These are phyloP conservation scores for Cossypha heuglini DNA, from an alignment of 2,797 vertebrate genomes.

Conservation along the genomic window DNA sequence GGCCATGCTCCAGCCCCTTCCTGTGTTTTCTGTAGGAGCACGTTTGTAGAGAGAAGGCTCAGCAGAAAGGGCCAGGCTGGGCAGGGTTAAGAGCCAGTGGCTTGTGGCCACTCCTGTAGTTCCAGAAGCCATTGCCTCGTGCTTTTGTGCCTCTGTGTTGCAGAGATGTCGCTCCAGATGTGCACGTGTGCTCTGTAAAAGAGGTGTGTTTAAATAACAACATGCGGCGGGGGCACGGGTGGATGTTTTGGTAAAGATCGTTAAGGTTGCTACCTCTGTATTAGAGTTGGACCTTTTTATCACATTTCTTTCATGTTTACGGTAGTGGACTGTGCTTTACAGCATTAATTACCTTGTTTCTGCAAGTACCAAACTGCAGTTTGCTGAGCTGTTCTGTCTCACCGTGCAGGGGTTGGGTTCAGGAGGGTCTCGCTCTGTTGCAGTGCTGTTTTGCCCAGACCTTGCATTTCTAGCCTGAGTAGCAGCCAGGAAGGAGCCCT, in stretches of 20 bases:
- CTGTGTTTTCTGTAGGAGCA: background rate
- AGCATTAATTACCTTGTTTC: background rate
- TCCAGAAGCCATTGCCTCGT: background rate
- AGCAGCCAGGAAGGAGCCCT: background rate
- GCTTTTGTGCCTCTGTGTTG: background rate
- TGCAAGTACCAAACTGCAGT: background rate
- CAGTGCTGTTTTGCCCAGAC: background rate
- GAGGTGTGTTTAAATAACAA: background rate
- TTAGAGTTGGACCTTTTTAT: background rate
- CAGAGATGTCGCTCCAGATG: background rate
- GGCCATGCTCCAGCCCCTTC: background rate
- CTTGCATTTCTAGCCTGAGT: background rate
- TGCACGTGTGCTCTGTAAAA: background rate
- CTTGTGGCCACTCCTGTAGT: background rate
- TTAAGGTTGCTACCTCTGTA: background rate
- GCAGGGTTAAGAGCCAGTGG: background rate
- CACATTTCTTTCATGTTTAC: background rate
- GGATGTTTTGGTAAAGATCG: background rate
- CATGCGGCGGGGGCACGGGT: too few species aligned
- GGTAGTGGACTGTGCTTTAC: background rate
- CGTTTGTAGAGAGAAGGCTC: background rate
- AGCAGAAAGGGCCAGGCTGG: background rate
- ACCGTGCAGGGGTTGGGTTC: background rate
- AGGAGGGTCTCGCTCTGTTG: accelerated
- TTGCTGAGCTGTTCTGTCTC: background rate